Evolutionary conservation across 2,797 vertebrate genomes (phyloP).

Genomic region (Onychomys leucogaster): DNA sequence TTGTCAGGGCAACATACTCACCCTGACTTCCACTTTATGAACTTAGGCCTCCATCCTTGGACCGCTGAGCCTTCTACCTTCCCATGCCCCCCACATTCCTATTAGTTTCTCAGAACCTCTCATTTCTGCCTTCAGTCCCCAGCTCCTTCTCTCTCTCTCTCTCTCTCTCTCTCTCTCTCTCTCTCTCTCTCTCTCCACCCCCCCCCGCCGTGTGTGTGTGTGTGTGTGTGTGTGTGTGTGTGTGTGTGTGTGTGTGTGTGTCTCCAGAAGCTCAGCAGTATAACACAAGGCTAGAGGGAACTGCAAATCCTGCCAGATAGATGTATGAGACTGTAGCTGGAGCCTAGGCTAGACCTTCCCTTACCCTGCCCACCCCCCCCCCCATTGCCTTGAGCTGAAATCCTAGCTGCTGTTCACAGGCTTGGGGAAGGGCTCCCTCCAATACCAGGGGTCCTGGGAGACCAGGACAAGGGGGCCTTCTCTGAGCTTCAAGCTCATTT

Average conservation of each 20-base stretch:
- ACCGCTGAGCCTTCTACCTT: background rate
- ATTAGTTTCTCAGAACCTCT: background rate
- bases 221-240: background rate
- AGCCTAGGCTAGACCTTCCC: background rate
- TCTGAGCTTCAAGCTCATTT: background rate
- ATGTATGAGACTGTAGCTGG: rapidly evolving
- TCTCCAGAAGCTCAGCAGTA: background rate
- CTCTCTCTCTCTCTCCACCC: background rate
- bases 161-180: no score
- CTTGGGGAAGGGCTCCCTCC: background rate
- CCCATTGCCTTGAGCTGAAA: background rate
- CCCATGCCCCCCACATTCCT: background rate
- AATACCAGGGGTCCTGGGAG: background rate
- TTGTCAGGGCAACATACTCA: background rate
- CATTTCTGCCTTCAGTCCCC: background rate
- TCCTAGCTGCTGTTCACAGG: background rate
- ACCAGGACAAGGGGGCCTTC: background rate
- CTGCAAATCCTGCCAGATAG: background rate
- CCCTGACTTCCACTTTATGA: no score
- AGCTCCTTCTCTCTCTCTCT: background rate
- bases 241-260: no score
- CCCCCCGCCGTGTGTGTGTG: no score
- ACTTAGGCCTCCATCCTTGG: background rate
- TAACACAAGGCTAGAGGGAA: background rate
- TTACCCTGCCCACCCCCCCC: background rate